Percentiles rank a stretch among this genome's conserved stretches.
These are phyloP conservation scores for Cynodonichthys magdalenae DNA, from an alignment of 2,797 vertebrate genomes.

Conservation along the genomic window DNA sequence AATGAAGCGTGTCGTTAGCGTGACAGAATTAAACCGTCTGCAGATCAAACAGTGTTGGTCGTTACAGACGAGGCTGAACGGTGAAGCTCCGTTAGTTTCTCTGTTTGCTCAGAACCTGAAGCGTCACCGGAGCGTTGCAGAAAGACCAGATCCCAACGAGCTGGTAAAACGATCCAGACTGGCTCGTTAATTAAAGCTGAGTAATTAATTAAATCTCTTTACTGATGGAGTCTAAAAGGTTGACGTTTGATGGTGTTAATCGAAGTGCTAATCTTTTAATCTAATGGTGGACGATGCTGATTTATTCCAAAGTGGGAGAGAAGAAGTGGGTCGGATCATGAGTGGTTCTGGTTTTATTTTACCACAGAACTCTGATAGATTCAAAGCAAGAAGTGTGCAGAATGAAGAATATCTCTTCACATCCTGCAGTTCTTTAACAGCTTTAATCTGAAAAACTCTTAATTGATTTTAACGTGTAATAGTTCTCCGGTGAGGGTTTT, in stretches of 20 bases:
- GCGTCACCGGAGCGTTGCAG: neutral
- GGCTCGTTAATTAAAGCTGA: slow-evolving; percentile 45
- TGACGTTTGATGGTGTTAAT: slow-evolving; percentile 37
- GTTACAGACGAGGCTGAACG: too few relatives aligned
- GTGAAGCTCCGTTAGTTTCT: too few relatives aligned
- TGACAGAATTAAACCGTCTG: neutral
- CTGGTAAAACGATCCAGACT: slow-evolving; percentile 42
- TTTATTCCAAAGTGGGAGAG: slow-evolving; percentile 34
- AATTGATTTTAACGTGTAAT: too few relatives aligned
- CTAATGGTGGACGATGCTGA: slow-evolving; percentile 46
- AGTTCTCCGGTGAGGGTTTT: too few relatives aligned
- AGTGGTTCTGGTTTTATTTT: slow-evolving; percentile 28
- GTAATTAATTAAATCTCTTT: slow-evolving; percentile 60
- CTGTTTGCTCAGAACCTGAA: neutral
- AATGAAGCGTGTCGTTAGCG: neutral
- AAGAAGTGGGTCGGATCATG: slow-evolving; percentile 7
- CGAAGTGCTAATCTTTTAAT: slow-evolving; percentile 57
- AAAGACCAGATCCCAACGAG: slow-evolving; percentile 7
- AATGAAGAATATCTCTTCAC: too few relatives aligned
- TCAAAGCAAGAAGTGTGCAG: neutral
- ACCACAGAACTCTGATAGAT: slow-evolving; percentile 3
- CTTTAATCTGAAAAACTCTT: too few relatives aligned
- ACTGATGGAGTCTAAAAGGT: slow-evolving; percentile 57
- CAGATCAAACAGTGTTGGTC: neutral
- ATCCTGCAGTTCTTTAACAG: too few relatives aligned